A percentile compares a stretch with the other conserved stretches of the same genome.
Evolutionary conservation across 2,888 invertebrate species (phyloP).

Genomic region (Yponomeuta plumbellus): DNA sequence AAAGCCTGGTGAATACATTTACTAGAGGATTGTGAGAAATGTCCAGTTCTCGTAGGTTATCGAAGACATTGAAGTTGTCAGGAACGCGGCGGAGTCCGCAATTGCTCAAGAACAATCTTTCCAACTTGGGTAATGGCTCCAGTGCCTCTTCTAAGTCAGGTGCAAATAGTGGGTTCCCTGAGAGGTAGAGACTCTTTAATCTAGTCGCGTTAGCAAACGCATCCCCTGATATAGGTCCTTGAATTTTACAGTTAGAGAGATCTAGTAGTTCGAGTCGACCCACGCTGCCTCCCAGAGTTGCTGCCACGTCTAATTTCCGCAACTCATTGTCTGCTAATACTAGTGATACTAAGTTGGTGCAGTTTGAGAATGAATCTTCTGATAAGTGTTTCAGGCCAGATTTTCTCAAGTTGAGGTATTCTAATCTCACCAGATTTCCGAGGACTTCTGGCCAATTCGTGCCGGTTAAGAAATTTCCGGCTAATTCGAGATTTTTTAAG

Average conservation of each 20-base stretch:
- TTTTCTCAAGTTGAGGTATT: constrained; percentile 79
- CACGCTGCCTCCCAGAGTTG: constrained; percentile 79
- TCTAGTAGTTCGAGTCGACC: constrained; percentile 80
- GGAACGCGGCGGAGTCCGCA: constrained; percentile 80
- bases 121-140: constrained; percentile 79
- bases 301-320: constrained; percentile 78
- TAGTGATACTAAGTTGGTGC: constrained; percentile 78
- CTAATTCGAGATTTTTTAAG: constrained; percentile 79
- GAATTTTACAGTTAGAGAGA: constrained; percentile 81
- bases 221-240: constrained; percentile 80
- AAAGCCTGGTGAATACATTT: constrained; percentile 79
- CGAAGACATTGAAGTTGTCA: constrained; percentile 80
- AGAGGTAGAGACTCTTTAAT: constrained; percentile 78
- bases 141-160: constrained; percentile 81
- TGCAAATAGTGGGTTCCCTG: constrained; percentile 81
- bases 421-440: constrained; percentile 76
- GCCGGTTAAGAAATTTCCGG: constrained; percentile 74
- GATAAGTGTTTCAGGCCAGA: constrained; percentile 78
- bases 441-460: constrained; percentile 79
- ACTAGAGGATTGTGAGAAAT: constrained; percentile 83
- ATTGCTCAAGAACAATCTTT: constrained; percentile 80
- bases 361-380: constrained; percentile 80
- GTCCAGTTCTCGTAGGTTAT: constrained; percentile 80
- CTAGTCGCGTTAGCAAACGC: constrained; percentile 82
- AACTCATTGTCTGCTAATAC: constrained; percentile 81